Base-by-base conservation (phyloP, 2,113 vertebrate species). In the Eretmochelys imbricata region DNA sequence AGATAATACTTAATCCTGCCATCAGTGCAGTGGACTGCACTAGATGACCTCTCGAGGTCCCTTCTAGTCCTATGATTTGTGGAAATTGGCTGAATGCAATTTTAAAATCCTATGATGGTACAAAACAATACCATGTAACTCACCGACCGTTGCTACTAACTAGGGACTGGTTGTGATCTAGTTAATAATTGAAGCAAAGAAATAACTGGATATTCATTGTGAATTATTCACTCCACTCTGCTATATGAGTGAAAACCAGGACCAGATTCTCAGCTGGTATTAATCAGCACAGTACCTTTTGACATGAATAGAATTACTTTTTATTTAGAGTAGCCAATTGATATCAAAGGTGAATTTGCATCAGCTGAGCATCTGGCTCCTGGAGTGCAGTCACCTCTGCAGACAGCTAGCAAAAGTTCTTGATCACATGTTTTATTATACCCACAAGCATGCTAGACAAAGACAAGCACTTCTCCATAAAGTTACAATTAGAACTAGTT, bases 151-250 rank as follows among this genome's bases (percentile, higher is more conserved):
- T 82, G 65, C 92, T 20, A 11, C 38, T 42, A 38, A 91, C 1
- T 72, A 93, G 53, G 53, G 20, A 54, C 20, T 54, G 20, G 53
- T 54, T 54, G 53, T 22, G 20, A 54, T 22, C 53, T 54, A 54
- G 0, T 86, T 95, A 76, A 86, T 91, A 92, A 78, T 27, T 85
- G 72, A 93, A 90, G 75, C 20, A 76, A 78, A 84, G 22, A 88
- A 94, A 93, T 72, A 50, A 72, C 19, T 62, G 2, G 19, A 57
- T 49, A 89, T 62, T 62, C 59, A 2, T 1, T 89, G 83, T 80
- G 85, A 95, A 91, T 55, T 82, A 38, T 91, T 91, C 82, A 88
- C 51, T 88, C 78, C 85, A 89, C 86, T 93, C 49, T 72, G 25
- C 88, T 42, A 42, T 96, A 65, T 89, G 46, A 72, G 62, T 95